These are phyloP conservation scores for Salmo trutta DNA, from an alignment of 2,797 vertebrate genomes.

Conservation along the genomic window DNA sequence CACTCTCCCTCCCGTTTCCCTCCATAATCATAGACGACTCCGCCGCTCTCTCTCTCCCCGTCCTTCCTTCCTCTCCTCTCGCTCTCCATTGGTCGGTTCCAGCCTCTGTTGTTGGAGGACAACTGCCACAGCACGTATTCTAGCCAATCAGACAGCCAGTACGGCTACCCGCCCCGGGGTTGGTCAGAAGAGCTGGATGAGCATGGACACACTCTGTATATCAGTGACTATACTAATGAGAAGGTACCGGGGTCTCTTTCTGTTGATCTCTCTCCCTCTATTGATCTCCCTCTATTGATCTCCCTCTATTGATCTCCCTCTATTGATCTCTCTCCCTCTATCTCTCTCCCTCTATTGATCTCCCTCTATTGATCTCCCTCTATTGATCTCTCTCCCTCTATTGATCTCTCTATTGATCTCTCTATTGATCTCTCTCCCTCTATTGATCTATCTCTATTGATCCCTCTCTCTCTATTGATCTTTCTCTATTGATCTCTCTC, in stretches of 20 bases:
- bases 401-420: too few species aligned
- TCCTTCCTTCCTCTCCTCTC: conserved; percentile 38
- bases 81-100: conserved; percentile 60
- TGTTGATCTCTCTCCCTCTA: conserved; percentile 27
- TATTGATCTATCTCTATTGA: too few species aligned
- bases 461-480: too few species aligned
- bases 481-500: too few species aligned
- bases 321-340: too few species aligned
- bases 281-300: too few species aligned
- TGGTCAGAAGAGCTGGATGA: conserved; percentile 98
- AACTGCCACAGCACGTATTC: conserved; percentile 91
- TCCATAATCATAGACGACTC: conserved; percentile 1
- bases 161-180: conserved; percentile 92
- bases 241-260: conserved; percentile 83
- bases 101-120: conserved; percentile 92
- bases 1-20: conserved; percentile 44
- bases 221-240: conserved; percentile 96
- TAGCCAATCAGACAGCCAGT: conserved; percentile 96
- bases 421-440: too few species aligned
- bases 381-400: too few species aligned
- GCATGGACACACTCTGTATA: conserved; percentile 93
- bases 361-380: too few species aligned
- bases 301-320: too few species aligned
- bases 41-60: conserved; percentile 5
- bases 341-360: too few species aligned